Evolutionary conservation across 2,888 invertebrate genomes (phyloP).

Genomic region (Sericinus montela): DNA sequence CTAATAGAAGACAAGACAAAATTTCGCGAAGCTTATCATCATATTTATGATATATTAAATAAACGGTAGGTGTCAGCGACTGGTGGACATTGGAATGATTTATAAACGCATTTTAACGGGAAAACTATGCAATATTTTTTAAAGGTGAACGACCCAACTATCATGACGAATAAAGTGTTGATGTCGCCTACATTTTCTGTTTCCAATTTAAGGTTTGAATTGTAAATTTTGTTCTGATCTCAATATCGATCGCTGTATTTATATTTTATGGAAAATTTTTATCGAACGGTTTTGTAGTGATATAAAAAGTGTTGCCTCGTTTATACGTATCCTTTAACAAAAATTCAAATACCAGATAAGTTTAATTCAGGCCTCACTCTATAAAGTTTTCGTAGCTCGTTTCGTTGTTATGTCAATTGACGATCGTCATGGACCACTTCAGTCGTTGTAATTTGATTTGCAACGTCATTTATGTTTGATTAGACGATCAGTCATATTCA

Average conservation of each 20-base stretch:
- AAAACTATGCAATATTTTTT: constrained; percentile 16
- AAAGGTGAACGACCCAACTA: constrained; percentile 29
- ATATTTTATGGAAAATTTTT: neutral
- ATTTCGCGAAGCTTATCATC: neutral
- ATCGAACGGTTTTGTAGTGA: neutral
- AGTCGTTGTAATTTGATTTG: no score
- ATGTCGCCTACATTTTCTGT: constrained; percentile 32
- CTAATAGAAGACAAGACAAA: constrained; percentile 7
- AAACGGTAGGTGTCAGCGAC: constrained; percentile 8
- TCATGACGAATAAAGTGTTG: constrained; percentile 20
- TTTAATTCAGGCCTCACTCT: no score
- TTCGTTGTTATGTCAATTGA: no score
- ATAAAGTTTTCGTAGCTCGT: no score
- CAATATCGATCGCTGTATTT: constrained; percentile 37
- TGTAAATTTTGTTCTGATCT: constrained; percentile 31
- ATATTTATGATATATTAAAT: constrained; percentile 12
- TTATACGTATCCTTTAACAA: no score
- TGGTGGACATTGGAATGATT: constrained; percentile 13
- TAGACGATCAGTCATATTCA: no score
- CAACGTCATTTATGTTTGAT: no score
- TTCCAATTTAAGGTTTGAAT: constrained; percentile 37
- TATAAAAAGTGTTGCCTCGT: no score
- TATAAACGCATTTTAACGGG: constrained; percentile 22
- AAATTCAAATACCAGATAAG: no score
- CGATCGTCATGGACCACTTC: no score